Percentiles rank a stretch among this genome's conserved stretches.
Conservation (phyloP, 35 echinoderm and acorn worm species). For the Eucidaris tribuloides region DNA sequence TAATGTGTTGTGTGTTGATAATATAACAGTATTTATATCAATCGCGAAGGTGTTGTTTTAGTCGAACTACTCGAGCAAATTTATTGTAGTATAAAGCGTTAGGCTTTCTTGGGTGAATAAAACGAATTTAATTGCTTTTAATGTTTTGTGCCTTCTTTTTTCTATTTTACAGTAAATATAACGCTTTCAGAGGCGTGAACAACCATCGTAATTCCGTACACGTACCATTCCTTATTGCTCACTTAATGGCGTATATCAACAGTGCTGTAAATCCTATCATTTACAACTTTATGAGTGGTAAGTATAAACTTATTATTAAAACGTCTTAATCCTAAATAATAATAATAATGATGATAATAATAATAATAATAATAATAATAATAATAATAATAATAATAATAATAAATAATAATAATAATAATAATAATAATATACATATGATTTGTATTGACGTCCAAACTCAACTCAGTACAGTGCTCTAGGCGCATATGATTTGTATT, state of each 20-base stretch:
- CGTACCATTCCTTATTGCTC: conserved; percentile 62
- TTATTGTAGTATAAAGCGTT: background rate
- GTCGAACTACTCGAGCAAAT: no score
- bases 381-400: background rate
- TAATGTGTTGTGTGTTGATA: no score
- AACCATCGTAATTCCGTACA: background rate
- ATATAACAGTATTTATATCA: no score
- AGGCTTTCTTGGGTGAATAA: background rate
- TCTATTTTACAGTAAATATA: background rate
- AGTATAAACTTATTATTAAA: conserved; percentile 5
- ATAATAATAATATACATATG: background rate
- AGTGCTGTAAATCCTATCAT: conserved; percentile 96
- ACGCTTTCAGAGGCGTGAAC: background rate
- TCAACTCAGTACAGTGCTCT: background rate
- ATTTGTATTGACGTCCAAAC: background rate
- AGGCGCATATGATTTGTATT: no score
- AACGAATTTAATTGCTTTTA: background rate
- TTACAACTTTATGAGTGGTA: conserved; percentile 99
- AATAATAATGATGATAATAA: background rate
- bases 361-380: background rate
- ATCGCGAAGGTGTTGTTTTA: no score
- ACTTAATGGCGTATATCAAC: conserved; percentile 82
- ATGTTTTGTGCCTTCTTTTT: background rate
- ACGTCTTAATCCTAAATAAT: background rate
- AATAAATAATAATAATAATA: background rate